These are phyloP conservation scores for Isichthys henryi DNA, from an alignment of 2,113 vertebrate species.

Conservation along the genomic window DNA sequence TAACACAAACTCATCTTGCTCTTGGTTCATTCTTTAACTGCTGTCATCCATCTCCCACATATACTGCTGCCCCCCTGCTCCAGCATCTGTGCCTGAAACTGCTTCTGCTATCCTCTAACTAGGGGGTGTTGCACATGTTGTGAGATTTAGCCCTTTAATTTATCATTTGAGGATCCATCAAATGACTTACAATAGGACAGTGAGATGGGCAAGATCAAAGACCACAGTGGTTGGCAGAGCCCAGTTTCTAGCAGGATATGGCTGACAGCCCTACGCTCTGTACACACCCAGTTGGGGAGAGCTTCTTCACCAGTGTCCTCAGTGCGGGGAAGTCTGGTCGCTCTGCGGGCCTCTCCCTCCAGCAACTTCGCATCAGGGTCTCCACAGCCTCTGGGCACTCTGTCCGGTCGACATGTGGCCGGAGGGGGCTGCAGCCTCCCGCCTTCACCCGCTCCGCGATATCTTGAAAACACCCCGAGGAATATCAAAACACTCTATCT, in stretches of 20 bases:
- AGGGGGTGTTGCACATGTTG: not conserved
- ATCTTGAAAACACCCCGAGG: constrained; percentile 6
- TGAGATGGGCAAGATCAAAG: not conserved
- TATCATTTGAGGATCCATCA: not conserved
- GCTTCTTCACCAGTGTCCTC: constrained; percentile 32
- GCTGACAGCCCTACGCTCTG: not conserved
- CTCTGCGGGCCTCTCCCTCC: constrained; percentile 33
- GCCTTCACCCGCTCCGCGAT: constrained; percentile 30
- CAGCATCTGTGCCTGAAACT: not conserved
- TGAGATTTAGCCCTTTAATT: not conserved
- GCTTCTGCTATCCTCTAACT: not conserved
- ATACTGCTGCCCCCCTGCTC: not conserved
- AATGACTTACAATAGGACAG: not conserved
- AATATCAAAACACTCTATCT: not conserved
- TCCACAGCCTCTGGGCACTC: constrained; percentile 33
- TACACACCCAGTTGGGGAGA: constrained; percentile 29
- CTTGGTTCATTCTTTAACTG: not conserved
- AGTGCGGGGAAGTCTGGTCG: constrained; percentile 39
- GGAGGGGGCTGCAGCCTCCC: constrained; percentile 16
- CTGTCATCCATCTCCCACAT: not conserved
- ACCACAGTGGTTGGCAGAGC: not conserved
- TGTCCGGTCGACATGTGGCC: constrained; percentile 26
- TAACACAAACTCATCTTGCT: not conserved
- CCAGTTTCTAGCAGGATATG: not conserved
- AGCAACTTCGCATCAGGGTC: constrained; percentile 34